Percentiles rank a stretch among this genome's conserved stretches.
Conservation (phyloP, 30 jellyfish, hydroid and myxozoan genomes). For the Chironex yamaguchii region DNA sequence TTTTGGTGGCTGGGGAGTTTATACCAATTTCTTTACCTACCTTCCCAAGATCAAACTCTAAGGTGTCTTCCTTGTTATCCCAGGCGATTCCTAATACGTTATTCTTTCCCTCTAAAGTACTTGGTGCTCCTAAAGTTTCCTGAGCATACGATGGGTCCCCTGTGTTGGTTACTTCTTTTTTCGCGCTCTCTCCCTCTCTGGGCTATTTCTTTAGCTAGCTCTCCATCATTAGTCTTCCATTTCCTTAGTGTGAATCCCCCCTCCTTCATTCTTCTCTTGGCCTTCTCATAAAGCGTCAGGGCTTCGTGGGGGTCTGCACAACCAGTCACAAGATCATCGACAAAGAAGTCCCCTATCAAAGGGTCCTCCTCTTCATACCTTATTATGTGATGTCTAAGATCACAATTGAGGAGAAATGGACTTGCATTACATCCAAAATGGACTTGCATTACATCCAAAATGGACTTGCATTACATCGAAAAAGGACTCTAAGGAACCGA, state of each 20-base stretch:
- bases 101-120: background rate
- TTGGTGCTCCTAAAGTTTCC: background rate
- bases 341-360: background rate
- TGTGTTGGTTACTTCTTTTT: too few species aligned
- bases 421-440: constrained; percentile 40
- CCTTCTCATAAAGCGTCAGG: constrained; percentile 15
- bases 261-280: constrained; percentile 19
- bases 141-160: background rate
- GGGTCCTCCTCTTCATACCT: constrained; percentile 23
- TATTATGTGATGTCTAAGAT: constrained; percentile 7
- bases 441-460: constrained; percentile 37
- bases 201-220: background rate
- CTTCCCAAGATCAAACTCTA: background rate
- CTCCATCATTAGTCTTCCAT: constrained; percentile 23
- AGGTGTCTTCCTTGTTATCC: constrained; percentile 29
- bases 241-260: constrained; percentile 36
- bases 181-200: background rate
- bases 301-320: constrained; percentile 27
- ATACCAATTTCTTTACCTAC: background rate
- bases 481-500: background rate
- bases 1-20: background rate
- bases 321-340: constrained; percentile 41
- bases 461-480: constrained; percentile 41
- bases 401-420: constrained; percentile 34
- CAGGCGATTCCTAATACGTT: constrained; percentile 30